These are phyloP conservation scores for Pristionchus entomophagus DNA, from an alignment of 2,888 invertebrate genomes.

Conservation along the genomic window DNA sequence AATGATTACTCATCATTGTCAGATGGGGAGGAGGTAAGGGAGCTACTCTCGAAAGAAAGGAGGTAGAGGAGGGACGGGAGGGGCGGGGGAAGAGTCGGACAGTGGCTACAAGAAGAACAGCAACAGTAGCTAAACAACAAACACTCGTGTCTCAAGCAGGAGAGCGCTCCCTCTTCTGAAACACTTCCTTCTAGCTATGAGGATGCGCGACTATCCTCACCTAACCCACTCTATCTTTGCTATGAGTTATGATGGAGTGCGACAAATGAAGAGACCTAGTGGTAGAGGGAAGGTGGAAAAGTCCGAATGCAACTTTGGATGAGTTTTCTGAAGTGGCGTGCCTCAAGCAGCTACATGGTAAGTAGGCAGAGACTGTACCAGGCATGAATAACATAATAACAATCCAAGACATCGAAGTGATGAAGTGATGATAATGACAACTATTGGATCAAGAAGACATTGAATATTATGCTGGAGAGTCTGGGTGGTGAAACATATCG, in stretches of 20 bases:
- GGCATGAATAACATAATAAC: not conserved
- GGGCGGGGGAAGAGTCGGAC: not conserved
- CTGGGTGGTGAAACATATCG: too few relatives aligned
- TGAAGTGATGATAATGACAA: too few relatives aligned
- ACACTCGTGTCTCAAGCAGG: not conserved
- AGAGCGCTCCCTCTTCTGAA: not conserved
- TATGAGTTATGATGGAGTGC: too few relatives aligned
- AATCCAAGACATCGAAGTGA: too few relatives aligned
- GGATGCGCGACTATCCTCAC: too few relatives aligned
- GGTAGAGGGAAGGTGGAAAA: not conserved
- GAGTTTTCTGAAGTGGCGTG: constrained; percentile 13
- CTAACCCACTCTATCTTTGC: too few relatives aligned
- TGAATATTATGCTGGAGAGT: too few relatives aligned
- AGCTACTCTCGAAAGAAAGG: constrained; percentile 12
- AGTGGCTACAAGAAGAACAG: not conserved
- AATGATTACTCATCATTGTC: not conserved
- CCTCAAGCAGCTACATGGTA: not conserved
- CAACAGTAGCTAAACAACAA: not conserved
- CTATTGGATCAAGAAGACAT: too few relatives aligned
- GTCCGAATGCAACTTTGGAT: not conserved
- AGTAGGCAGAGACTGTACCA: not conserved
- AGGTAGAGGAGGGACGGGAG: not conserved
- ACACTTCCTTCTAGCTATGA: not conserved
- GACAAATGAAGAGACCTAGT: too few relatives aligned
- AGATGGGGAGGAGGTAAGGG: not conserved